phyloP scores from a whole-genome alignment of 2,113 vertebrate genomes.

The Myrmecobius fasciatus region DNA sequence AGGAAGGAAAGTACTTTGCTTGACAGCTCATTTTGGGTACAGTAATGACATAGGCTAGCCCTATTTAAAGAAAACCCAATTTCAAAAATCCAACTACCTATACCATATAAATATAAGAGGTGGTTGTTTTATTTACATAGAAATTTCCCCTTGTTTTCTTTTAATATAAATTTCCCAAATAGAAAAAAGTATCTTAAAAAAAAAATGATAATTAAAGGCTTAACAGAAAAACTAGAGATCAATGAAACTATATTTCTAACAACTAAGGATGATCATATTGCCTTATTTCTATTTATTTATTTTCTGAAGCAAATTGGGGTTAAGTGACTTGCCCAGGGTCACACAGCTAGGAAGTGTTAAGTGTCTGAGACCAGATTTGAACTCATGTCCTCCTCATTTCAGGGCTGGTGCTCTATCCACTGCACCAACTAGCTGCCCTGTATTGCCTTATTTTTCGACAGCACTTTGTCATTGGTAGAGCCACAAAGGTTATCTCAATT shows the following conservation, averaged over 20 bases:
- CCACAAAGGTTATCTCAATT: background rate
- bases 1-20: background rate
- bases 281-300: too few species aligned
- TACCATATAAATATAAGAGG: background rate
- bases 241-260: background rate
- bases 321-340: too few species aligned
- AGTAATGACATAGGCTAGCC: background rate
- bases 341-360: too few species aligned
- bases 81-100: conserved; percentile 30
- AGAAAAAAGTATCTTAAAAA: background rate
- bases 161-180: background rate
- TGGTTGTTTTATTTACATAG: background rate
- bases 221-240: background rate
- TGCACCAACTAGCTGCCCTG: too few species aligned
- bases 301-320: too few species aligned
- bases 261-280: background rate
- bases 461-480: background rate
- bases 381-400: too few species aligned
- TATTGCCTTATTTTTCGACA: too few species aligned
- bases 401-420: too few species aligned
- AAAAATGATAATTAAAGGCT: background rate
- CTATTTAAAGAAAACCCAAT: conserved; percentile 22
- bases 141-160: background rate
- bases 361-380: too few species aligned
- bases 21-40: conserved; percentile 34